Percentiles rank a stretch among this genome's conserved stretches.
These are phyloP conservation scores for Melanocharis versteri DNA, from an alignment of 2,113 vertebrate species.

Conservation along the genomic window DNA sequence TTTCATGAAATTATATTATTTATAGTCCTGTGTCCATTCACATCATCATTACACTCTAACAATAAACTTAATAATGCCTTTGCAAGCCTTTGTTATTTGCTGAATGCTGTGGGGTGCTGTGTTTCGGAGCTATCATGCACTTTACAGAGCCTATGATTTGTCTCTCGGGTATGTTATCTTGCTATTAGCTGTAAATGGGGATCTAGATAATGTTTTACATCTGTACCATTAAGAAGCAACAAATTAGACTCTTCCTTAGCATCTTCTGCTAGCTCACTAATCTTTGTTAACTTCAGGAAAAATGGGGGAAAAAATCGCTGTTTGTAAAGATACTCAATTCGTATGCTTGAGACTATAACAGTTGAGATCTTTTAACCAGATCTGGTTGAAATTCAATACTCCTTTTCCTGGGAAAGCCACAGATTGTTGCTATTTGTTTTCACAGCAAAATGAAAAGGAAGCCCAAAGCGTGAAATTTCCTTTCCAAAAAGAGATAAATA, in stretches of 20 bases:
- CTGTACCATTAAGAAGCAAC: conserved; percentile 26
- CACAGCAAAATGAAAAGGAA: neutral
- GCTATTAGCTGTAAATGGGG: conserved; percentile 42
- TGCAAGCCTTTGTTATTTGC: conserved; percentile 40
- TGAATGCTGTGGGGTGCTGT: conserved; percentile 13
- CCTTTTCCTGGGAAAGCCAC: neutral
- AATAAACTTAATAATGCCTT: conserved; percentile 46
- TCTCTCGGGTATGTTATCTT: conserved; percentile 37
- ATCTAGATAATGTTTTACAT: conserved; percentile 51
- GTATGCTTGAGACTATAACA: neutral
- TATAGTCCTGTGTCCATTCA: conserved; percentile 21
- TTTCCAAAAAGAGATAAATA: neutral
- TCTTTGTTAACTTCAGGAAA: conserved; percentile 16
- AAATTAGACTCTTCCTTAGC: conserved; percentile 4
- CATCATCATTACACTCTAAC: conserved; percentile 15
- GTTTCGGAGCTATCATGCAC: neutral
- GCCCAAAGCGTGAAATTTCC: neutral
- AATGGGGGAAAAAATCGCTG: neutral
- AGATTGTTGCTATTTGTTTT: neutral
- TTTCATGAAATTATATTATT: conserved; percentile 4
- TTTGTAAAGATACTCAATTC: neutral
- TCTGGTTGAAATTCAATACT: neutral
- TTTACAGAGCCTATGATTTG: conserved; percentile 48
- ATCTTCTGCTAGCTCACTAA: neutral
- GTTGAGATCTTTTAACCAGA: neutral